Percentiles rank a stretch among this genome's conserved stretches.
Conservation (phyloP, 2,797 vertebrate genomes). For the Gymnothorax javanicus region DNA sequence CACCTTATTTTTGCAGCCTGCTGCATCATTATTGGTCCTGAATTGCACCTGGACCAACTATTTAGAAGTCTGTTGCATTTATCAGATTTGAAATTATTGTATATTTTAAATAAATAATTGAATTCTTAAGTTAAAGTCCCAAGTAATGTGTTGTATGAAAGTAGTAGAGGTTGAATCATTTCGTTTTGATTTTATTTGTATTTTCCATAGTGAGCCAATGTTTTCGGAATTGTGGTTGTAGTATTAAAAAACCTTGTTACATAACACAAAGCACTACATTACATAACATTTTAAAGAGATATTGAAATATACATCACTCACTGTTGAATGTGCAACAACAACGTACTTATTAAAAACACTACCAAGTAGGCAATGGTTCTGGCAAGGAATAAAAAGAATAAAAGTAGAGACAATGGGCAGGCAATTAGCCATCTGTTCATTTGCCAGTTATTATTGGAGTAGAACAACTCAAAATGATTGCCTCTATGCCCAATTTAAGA, state of each 20-base stretch:
- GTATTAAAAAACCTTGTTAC: neutral
- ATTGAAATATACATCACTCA: neutral
- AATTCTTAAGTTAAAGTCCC: no score
- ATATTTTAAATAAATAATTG: no score
- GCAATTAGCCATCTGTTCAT: neutral
- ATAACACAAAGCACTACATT: neutral
- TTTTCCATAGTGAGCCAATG: no score
- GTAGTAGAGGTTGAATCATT: no score
- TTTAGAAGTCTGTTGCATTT: no score
- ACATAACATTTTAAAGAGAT: neutral
- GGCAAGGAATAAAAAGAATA: neutral
- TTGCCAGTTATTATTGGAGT: slow-evolving; percentile 21
- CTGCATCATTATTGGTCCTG: no score
- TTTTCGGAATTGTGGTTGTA: no score
- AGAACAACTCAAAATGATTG: slow-evolving; percentile 19
- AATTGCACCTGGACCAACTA: no score
- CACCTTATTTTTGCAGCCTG: no score
- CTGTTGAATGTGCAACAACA: neutral
- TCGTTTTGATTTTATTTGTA: no score
- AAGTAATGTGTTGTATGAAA: no score
- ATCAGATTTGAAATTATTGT: no score
- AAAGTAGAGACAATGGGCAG: neutral
- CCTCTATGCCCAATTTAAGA: neutral
- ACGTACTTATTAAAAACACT: neutral
- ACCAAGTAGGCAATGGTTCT: neutral